Percentiles rank a stretch among this genome's conserved stretches.
These are phyloP conservation scores for Leptinotarsa peninsularis DNA, from an alignment of 2,888 invertebrate species.

Conservation along the genomic window DNA sequence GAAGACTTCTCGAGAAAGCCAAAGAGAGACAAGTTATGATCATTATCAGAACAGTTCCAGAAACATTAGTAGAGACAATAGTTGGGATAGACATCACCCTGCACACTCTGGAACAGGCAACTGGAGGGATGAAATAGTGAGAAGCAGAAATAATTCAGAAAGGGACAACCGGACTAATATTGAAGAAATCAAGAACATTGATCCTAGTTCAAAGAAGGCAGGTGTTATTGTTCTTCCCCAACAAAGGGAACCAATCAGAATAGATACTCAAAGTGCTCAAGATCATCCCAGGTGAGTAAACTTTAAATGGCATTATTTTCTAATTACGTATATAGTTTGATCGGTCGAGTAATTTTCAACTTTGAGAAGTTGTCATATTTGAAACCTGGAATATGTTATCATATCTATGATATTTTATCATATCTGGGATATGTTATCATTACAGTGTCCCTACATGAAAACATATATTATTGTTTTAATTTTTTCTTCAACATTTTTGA, in stretches of 20 bases:
- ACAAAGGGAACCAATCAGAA: conserved; percentile 45
- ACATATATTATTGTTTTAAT: no score
- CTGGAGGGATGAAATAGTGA: conserved; percentile 59
- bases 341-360: no score
- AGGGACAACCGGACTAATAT: conserved; percentile 45
- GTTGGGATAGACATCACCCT: conserved; percentile 65
- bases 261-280: conserved; percentile 21
- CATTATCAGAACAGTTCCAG: conserved; percentile 54
- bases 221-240: conserved; percentile 62
- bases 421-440: no score
- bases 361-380: no score
- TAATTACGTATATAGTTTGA: no score
- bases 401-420: no score
- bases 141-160: conserved; percentile 57
- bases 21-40: conserved; percentile 60
- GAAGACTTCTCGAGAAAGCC: conserved; percentile 55
- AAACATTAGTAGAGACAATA: conserved; percentile 65
- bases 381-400: no score
- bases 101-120: conserved; percentile 14
- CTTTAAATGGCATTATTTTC: no score
- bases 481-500: no score
- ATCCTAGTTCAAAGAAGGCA: conserved; percentile 54
- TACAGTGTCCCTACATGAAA: no score
- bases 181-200: conserved; percentile 49
- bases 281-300: conserved; percentile 39